Percentiles rank a stretch among this genome's conserved stretches.
phyloP scores from a whole-genome alignment of 53 echinoderm and acorn worm genomes.

The Arbacia lixula region DNA sequence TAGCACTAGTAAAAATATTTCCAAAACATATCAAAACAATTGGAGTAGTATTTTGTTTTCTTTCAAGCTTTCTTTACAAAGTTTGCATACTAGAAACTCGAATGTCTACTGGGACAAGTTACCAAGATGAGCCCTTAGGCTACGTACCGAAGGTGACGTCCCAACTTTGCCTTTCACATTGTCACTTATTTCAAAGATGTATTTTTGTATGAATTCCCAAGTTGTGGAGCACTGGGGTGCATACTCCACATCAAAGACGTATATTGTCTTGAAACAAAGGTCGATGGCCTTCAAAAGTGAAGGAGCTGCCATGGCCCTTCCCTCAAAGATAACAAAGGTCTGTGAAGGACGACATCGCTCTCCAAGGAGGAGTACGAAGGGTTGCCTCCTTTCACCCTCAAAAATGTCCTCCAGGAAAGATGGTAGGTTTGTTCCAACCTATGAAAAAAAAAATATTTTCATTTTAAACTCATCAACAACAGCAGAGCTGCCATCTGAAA shows the following conservation, averaged over 20 bases:
- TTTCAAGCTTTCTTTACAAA: not conserved
- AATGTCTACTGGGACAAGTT: slow-evolving; percentile 34
- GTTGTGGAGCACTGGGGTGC: slow-evolving; percentile 63
- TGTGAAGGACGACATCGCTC: not conserved
- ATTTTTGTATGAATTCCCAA: slow-evolving; percentile 75
- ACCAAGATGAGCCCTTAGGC: slow-evolving; percentile 57
- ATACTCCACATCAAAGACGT: slow-evolving; percentile 66
- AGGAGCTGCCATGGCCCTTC: slow-evolving; percentile 51
- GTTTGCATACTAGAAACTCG: no score
- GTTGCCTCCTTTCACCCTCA: slow-evolving; percentile 61
- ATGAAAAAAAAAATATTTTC: no score
- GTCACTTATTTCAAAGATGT: slow-evolving; percentile 58
- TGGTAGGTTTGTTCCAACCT: slow-evolving; percentile 20
- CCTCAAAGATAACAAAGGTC: slow-evolving; percentile 66
- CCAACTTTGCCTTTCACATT: slow-evolving; percentile 60
- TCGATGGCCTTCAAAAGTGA: slow-evolving; percentile 73
- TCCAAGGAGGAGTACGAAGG: slow-evolving; percentile 68
- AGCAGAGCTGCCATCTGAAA: no score
- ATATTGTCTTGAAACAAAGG: slow-evolving; percentile 57
- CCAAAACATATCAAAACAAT: not conserved
- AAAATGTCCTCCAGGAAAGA: not conserved
- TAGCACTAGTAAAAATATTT: slow-evolving; percentile 1
- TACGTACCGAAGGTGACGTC: slow-evolving; percentile 65
- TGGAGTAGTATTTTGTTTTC: not conserved
- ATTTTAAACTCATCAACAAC: no score